A percentile compares a stretch with the other conserved stretches of the same genome.
Evolutionary conservation across 35 echinoderm and acorn worm species (phyloP).

Genomic region (Ophioderma brevispina): DNA sequence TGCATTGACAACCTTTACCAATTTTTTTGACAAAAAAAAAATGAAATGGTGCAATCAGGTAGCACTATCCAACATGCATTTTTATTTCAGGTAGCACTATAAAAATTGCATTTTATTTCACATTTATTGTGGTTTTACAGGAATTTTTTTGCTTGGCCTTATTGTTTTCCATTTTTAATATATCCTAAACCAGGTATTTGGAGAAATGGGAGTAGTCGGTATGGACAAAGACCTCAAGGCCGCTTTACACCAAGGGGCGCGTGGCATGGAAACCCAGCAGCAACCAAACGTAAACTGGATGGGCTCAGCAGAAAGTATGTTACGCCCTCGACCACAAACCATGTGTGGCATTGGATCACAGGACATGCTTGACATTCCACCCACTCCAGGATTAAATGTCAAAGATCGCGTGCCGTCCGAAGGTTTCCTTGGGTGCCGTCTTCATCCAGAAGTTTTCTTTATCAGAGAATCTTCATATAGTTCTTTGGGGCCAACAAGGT

Average conservation of each 20-base stretch:
- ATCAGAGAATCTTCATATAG: not conserved
- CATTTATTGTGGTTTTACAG: too few species aligned
- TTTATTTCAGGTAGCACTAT: too few species aligned
- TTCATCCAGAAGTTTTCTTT: not conserved
- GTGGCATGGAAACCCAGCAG: slow-evolving; percentile 16
- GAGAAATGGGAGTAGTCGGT: slow-evolving; percentile 97
- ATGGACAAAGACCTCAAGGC: slow-evolving; percentile 91
- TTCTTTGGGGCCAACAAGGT: not conserved
- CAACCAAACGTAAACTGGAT: not conserved
- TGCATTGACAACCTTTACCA: too few species aligned
- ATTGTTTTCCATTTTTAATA: too few species aligned
- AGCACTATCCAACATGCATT: too few species aligned
- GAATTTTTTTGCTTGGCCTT: too few species aligned
- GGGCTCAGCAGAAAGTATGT: slow-evolving; percentile 61
- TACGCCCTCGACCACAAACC: slow-evolving; percentile 71
- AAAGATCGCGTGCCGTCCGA: not conserved
- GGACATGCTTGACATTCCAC: slow-evolving; percentile 76
- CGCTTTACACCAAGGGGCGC: slow-evolving; percentile 70
- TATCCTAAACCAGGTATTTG: slow-evolving; percentile 91
- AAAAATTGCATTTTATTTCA: too few species aligned
- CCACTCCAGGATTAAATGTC: slow-evolving; percentile 16
- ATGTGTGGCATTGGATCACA: slow-evolving; percentile 76
- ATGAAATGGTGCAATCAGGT: too few species aligned
- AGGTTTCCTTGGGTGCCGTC: not conserved
- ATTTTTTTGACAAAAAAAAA: too few species aligned